phyloP scores from a whole-genome alignment of 1,140 invertebrate genomes.

The Papilio glaucus region DNA sequence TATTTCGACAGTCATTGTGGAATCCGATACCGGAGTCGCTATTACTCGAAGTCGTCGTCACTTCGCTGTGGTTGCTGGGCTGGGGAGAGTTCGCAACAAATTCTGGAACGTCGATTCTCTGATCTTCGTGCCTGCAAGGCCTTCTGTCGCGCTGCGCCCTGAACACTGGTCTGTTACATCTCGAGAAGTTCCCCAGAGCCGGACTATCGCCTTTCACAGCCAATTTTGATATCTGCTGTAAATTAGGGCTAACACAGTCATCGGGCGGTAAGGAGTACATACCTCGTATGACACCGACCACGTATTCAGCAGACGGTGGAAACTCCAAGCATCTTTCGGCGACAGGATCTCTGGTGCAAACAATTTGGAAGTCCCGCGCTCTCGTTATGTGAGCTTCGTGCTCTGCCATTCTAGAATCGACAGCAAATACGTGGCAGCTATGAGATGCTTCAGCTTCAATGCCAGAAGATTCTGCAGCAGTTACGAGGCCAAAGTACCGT shows the following conservation, averaged over 20 bases:
- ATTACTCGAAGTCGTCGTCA: slow-evolving; percentile 94
- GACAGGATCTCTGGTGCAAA: slow-evolving; percentile 89
- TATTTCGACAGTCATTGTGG: slow-evolving; percentile 92
- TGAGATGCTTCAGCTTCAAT: slow-evolving; percentile 86
- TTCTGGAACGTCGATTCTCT: slow-evolving; percentile 63
- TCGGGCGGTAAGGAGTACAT: slow-evolving; percentile 85
- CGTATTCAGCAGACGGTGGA: slow-evolving; percentile 93
- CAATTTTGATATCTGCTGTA: slow-evolving; percentile 77
- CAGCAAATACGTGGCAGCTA: slow-evolving; percentile 97
- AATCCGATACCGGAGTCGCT: slow-evolving; percentile 98
- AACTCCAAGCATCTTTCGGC: slow-evolving; percentile 93
- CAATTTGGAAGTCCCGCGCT: slow-evolving; percentile 90
- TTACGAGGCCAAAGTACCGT: slow-evolving; percentile 96
- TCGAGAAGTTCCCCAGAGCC: slow-evolving; percentile 65
- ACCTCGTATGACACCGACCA: slow-evolving; percentile 89
- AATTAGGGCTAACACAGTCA: slow-evolving; percentile 68
- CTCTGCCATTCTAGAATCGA: slow-evolving; percentile 93
- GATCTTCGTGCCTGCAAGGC: slow-evolving; percentile 63
- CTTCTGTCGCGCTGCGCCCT: slow-evolving; percentile 62
- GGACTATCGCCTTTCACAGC: slow-evolving; percentile 74
- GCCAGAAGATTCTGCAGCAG: slow-evolving; percentile 81
- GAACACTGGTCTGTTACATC: slow-evolving; percentile 65
- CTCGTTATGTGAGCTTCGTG: slow-evolving; percentile 90
- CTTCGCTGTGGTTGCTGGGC: slow-evolving; percentile 91
- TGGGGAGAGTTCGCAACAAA: slow-evolving; percentile 90